Percentiles rank a stretch among this genome's conserved stretches.
Conservation (phyloP, 1,140 invertebrate genomes). For the Drosophila saltans region DNA sequence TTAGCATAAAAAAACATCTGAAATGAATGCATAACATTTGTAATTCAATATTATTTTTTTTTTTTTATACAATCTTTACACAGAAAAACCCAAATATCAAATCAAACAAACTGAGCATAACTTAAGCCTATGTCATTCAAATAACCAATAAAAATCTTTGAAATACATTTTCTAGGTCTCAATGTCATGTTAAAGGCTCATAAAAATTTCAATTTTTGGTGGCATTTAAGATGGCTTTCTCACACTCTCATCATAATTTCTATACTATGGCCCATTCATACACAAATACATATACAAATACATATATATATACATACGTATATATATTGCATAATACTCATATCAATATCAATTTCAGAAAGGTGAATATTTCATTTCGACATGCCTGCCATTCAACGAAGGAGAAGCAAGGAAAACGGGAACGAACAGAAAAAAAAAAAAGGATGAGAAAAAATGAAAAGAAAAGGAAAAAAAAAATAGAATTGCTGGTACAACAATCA, state of each 20-base stretch:
- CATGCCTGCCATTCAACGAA: background rate
- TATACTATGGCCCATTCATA: background rate
- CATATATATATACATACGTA: background rate
- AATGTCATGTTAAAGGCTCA: conserved; percentile 56
- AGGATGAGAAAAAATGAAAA: too few species aligned
- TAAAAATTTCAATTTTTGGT: conserved; percentile 39
- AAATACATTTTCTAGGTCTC: conserved; percentile 15
- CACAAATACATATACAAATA: background rate
- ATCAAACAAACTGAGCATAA: background rate
- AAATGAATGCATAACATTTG: too few species aligned
- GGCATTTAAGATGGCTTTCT: conserved; percentile 5
- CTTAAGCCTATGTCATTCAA: background rate
- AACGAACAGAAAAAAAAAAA: background rate
- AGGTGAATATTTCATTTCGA: conserved; percentile 12
- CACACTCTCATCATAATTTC: conserved; percentile 24
- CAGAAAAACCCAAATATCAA: too few species aligned
- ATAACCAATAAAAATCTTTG: conserved; percentile 6
- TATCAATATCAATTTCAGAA: conserved; percentile 13
- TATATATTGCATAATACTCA: conserved; percentile 12
- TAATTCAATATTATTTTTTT: too few species aligned
- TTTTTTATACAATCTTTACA: too few species aligned
- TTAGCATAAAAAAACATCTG: too few species aligned
- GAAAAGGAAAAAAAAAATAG: too few species aligned
- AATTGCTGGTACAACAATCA: background rate
- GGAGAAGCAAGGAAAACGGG: background rate